Conservation (phyloP, 2,113 vertebrate genomes). For the Sorex araneus region DNA sequence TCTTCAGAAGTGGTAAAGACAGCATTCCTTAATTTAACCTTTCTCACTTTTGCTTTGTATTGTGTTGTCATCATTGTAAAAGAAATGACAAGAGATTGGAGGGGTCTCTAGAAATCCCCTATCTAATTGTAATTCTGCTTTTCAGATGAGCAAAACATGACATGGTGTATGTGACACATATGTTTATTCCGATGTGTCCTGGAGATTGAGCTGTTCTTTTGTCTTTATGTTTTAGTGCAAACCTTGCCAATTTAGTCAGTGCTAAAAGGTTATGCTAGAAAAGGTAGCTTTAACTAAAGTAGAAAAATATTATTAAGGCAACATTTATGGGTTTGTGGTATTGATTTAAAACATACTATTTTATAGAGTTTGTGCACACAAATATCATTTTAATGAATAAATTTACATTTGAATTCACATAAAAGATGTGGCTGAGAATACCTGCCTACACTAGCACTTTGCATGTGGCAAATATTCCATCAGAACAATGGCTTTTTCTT, state of each 20-base stretch:
- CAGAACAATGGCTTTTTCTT: constrained; percentile 11
- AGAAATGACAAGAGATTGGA: background rate
- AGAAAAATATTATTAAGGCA: constrained; percentile 43
- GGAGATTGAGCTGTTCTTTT: background rate
- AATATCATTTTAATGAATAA: constrained; percentile 53
- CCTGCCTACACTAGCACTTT: background rate
- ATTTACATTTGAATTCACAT: constrained; percentile 45
- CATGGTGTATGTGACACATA: background rate
- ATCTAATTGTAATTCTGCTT: background rate
- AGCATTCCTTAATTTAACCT: background rate
- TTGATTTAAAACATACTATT: constrained; percentile 33
- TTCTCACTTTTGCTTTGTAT: background rate
- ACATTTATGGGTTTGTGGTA: constrained; percentile 20
- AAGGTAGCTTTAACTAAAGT: constrained; percentile 63
- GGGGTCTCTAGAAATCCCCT: background rate
- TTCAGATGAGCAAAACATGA: background rate
- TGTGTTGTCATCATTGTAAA: constrained; percentile 17
- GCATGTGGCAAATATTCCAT: background rate
- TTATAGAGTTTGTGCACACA: background rate
- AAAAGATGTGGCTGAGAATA: constrained; percentile 20
- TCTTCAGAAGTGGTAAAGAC: background rate
- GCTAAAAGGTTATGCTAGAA: constrained; percentile 44
- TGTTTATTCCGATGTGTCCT: background rate
- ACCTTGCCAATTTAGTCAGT: constrained; percentile 1
- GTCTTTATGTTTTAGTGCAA: background rate